Evolutionary conservation across 2,113 vertebrate species (phyloP).

Genomic region (Alaudala cheleensis): DNA sequence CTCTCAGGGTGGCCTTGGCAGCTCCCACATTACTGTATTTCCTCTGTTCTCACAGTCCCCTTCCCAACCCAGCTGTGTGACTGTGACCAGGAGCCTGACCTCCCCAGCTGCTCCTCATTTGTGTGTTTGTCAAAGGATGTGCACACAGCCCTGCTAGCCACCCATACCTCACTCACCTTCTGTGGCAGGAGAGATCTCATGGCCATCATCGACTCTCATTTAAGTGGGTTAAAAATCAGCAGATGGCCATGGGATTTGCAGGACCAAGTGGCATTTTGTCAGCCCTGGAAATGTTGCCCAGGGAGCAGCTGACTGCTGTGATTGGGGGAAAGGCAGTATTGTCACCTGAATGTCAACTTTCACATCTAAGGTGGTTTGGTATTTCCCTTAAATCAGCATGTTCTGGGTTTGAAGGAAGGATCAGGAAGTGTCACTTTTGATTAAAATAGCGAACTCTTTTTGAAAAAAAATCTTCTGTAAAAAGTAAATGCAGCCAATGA

Average conservation of each 20-base stretch:
- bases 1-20: fast-evolving
- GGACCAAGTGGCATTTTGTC: neutral
- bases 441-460: neutral
- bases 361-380: fast-evolving
- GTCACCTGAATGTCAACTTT: neutral
- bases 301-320: neutral
- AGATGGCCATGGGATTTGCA: neutral
- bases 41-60: neutral
- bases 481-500: neutral
- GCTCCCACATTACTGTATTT: neutral
- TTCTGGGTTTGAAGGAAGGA: neutral
- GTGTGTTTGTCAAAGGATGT: neutral
- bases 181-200: neutral
- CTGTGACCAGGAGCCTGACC: neutral
- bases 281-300: neutral
- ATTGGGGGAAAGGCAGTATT: neutral
- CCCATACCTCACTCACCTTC: neutral
- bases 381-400: neutral
- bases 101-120: neutral
- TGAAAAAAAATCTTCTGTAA: neutral
- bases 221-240: neutral
- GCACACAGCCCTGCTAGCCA: neutral
- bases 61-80: neutral
- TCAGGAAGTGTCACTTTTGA: neutral
- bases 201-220: neutral